These are phyloP conservation scores for Eulithis testata DNA, from an alignment of 2,888 invertebrate genomes.

Conservation along the genomic window DNA sequence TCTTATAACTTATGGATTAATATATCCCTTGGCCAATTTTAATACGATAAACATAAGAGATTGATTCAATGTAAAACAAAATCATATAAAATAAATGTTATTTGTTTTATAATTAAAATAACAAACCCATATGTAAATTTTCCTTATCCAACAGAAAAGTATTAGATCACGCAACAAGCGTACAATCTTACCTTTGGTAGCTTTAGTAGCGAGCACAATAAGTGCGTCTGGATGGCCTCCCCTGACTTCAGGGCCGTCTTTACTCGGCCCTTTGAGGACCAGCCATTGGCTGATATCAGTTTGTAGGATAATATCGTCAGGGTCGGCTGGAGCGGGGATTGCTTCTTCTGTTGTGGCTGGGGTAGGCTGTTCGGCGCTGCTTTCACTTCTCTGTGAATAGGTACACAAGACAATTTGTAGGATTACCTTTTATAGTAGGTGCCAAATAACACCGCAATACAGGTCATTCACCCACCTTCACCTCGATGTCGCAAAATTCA, in stretches of 20 bases:
- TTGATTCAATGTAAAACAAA: neutral
- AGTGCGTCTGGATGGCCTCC: slow-evolving; percentile 98
- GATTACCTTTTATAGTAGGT: too few relatives aligned
- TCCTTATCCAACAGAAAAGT: slow-evolving; percentile 24
- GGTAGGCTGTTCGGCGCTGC: slow-evolving; percentile 60
- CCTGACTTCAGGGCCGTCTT: slow-evolving; percentile 95
- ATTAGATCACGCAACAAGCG: neutral
- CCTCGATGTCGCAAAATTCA: too few relatives aligned
- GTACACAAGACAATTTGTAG: too few relatives aligned
- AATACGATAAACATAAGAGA: neutral
- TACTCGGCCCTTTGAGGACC: slow-evolving; percentile 91
- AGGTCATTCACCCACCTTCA: too few relatives aligned
- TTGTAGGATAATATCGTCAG: slow-evolving; percentile 89
- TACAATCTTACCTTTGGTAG: slow-evolving; percentile 89
- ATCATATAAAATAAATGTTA: neutral
- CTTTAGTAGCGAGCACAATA: slow-evolving; percentile 97
- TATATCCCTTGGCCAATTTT: slow-evolving; percentile 13
- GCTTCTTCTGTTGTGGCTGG: slow-evolving; percentile 44
- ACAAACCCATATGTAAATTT: slow-evolving; percentile 3
- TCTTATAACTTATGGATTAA: slow-evolving; percentile 6
- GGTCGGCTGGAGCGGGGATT: slow-evolving; percentile 51
- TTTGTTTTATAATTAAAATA: slow-evolving; percentile 8
- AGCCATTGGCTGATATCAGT: slow-evolving; percentile 92
- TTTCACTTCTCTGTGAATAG: slow-evolving; percentile 64
- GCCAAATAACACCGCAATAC: too few relatives aligned